Base-by-base conservation (phyloP, 2,888 invertebrate species). In the Ophraella communa region DNA sequence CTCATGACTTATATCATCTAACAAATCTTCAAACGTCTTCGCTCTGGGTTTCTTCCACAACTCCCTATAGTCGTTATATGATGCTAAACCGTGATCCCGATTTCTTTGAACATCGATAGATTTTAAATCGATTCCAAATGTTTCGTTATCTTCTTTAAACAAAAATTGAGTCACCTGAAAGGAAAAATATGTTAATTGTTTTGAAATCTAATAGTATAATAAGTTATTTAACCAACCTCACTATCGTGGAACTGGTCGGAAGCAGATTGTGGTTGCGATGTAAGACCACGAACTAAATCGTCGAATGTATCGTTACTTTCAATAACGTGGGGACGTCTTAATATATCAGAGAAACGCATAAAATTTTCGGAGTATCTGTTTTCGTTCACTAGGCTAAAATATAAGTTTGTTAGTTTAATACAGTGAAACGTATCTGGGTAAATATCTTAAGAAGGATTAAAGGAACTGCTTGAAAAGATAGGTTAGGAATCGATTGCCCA, bases 81-180 rank as follows among this genome's bases (percentile, higher is more conserved):
- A 87, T 3, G 90, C 91, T 20, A 95, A 83, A 7, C 67, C 94
- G 76, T 95, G 95, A 80, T 95, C 95, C 52, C 95, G 87, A 69
- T 91, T 91, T 67, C 95, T 87, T 79, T 95, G 95, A 66, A 95
- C 89, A 76, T 95, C 94, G 23, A 89, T 87, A 0, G 94, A 90
- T 51, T 92, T 87, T 64, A 95, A 83, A 80, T 95, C 95, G 5
- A 87, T 83, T 0, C 95, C 95, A 71, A 94, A 91, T 21, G 39
- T 52, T 3, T 89, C 87, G 76, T 86, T 87, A 67, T 87, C 88
- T 20, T 88, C 86, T 76, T 91, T 88, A 81, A 90, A 89, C 49
- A 90, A 78, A 78, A 83, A 89, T 72, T 87, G 85, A 3, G 89
- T 89, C 52, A 89, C 87, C 89, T 89, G 73, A 60, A 57, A 42